A percentile compares a stretch with the other conserved stretches of the same genome.
phyloP scores from a whole-genome alignment of 2,888 invertebrate genomes.

The Incurvaria masculella region DNA sequence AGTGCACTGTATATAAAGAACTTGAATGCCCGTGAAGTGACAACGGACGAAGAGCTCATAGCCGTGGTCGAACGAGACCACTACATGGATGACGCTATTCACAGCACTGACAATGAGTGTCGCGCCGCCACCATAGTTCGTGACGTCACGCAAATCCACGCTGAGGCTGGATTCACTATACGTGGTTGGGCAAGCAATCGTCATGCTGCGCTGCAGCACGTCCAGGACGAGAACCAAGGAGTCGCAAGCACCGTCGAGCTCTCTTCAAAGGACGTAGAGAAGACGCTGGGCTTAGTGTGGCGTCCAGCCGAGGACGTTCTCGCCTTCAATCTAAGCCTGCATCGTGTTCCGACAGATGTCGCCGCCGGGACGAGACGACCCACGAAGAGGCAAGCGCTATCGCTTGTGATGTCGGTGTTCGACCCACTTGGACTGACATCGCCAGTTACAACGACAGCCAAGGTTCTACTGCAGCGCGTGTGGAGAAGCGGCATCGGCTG shows the following conservation, averaged over 20 bases:
- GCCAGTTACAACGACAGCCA: too few species aligned
- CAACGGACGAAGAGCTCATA: slow-evolving; percentile 4
- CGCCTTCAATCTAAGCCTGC: too few species aligned
- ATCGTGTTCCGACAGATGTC: too few species aligned
- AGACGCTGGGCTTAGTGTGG: background rate
- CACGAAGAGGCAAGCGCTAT: too few species aligned
- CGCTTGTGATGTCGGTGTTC: too few species aligned
- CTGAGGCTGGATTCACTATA: background rate
- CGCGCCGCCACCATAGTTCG: slow-evolving; percentile 2
- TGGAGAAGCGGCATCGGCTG: too few species aligned
- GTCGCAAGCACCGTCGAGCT: background rate
- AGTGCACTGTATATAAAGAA: slow-evolving; percentile 13
- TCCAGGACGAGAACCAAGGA: background rate
- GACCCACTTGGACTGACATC: too few species aligned
- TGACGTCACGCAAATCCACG: background rate
- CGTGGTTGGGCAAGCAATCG: background rate
- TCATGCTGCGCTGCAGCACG: background rate
- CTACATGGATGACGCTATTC: slow-evolving; percentile 12
- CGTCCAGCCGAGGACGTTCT: too few species aligned
- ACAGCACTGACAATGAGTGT: slow-evolving; percentile 4
- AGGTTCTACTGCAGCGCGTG: too few species aligned
- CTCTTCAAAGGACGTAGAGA: background rate
- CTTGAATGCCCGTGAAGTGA: slow-evolving; percentile 9
- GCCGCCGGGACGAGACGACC: too few species aligned
- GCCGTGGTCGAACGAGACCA: slow-evolving; percentile 6